phyloP scores from a whole-genome alignment of 2,113 vertebrate genomes.

The Syngnathoides biaculeatus region DNA sequence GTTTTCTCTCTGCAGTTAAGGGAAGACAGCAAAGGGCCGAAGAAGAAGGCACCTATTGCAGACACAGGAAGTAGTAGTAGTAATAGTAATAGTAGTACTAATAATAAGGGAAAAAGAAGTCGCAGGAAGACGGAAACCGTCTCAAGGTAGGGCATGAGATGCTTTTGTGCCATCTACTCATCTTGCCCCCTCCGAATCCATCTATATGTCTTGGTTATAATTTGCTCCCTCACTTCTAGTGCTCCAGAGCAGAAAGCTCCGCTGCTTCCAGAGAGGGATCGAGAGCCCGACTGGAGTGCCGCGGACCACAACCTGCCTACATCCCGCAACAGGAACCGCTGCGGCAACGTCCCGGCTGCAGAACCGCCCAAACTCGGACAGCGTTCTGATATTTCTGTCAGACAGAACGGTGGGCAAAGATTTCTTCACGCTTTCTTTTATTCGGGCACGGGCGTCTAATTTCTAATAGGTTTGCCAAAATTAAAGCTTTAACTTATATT shows the following conservation, averaged over 20 bases:
- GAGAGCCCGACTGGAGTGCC: slow-evolving; percentile 75
- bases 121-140: slow-evolving; percentile 78
- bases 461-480: background rate
- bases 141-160: slow-evolving; percentile 53
- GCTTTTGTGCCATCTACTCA: background rate
- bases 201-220: background rate
- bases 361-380: slow-evolving; percentile 67
- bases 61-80: slow-evolving; percentile 70
- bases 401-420: slow-evolving; percentile 66
- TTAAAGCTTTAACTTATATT: too few species aligned
- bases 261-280: slow-evolving; percentile 74
- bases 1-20: slow-evolving; percentile 42
- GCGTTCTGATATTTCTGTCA: slow-evolving; percentile 54
- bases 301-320: slow-evolving; percentile 61
- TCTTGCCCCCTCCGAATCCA: background rate
- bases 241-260: slow-evolving; percentile 75
- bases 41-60: slow-evolving; percentile 78
- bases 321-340: slow-evolving; percentile 73
- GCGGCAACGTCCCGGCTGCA: slow-evolving; percentile 56
- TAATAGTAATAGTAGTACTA: slow-evolving; percentile 55
- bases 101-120: slow-evolving; percentile 87
- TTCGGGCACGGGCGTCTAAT: background rate
- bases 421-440: background rate
- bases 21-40: slow-evolving; percentile 77
- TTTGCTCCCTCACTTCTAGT: slow-evolving; percentile 27